These are phyloP conservation scores for Choreutis nemorana DNA, from an alignment of 2,888 invertebrate genomes.

Conservation along the genomic window DNA sequence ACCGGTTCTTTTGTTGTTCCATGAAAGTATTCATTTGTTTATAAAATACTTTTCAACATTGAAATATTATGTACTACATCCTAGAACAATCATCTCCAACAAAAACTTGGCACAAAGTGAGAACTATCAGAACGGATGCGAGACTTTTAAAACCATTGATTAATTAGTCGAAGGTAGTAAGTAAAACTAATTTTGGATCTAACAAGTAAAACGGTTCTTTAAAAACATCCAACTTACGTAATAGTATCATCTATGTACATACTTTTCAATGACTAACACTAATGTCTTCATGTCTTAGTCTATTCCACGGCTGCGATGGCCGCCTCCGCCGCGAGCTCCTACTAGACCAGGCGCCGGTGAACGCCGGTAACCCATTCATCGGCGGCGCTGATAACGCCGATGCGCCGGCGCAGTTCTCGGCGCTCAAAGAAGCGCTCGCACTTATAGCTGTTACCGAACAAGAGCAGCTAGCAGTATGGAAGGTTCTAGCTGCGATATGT, in stretches of 20 bases:
- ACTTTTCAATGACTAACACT: constrained; percentile 1
- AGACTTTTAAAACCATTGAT: no score
- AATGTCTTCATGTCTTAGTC: constrained; percentile 45
- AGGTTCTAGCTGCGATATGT: constrained; percentile 90
- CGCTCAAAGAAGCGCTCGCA: constrained; percentile 80
- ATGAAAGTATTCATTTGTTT: no score
- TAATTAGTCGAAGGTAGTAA: no score
- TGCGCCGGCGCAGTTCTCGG: constrained; percentile 83
- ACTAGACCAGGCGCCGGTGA: constrained; percentile 71
- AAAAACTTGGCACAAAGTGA: no score
- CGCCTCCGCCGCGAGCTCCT: constrained; percentile 82
- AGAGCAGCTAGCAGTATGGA: constrained; percentile 86
- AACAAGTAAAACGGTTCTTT: not conserved
- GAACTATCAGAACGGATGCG: no score
- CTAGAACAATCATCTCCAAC: no score
- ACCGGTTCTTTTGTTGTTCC: no score
- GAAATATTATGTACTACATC: no score
- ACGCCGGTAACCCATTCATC: constrained; percentile 76
- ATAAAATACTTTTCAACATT: no score
- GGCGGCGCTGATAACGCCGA: constrained; percentile 81
- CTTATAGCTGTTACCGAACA: constrained; percentile 77
- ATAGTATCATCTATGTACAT: not conserved
- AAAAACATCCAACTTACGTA: not conserved
- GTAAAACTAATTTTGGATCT: no score
- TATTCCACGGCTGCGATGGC: constrained; percentile 86